Evolutionary conservation across 2,888 invertebrate genomes (phyloP), one percentile per base, ranked within the genome.

Genomic region (Celastrina argiolus): DNA sequence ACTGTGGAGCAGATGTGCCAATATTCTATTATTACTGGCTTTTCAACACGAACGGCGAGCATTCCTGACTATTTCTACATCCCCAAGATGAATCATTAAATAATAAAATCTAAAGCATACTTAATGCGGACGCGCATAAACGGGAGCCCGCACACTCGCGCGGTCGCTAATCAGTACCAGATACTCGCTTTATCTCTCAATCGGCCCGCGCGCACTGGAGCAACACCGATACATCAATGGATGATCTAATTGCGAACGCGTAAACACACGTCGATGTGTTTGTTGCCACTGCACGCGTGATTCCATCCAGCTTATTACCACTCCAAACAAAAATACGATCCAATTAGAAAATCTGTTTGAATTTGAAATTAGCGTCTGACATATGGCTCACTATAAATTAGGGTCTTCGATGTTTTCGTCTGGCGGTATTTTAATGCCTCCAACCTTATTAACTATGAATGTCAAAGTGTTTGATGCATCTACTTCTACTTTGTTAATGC

Each of bases 1-100:
- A 87, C 80, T 81, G 79, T 83, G 81, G 80, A 83, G 87, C 86
- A 88, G 87, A 90, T 88, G 88, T 88, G 87, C 89, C 87, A 88
- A 88, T 88, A 87, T 87, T 87, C 88, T 90, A 89, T 90, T 91
- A 90, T 90, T 88, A 87, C 88, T 87, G 83, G 85, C 84, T 85
- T 91, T 90, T 88, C 90, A 84, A 78, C 85, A 78, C 83, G 83
- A 82, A 85, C 85, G 79, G 81, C 83, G 81, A 85, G 82, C 88
- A 89, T 88, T 90, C 89, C 88, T 80, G 81, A 88, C 90, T 90
- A 89, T 90, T 91, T 90, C 90, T 85, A 91, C 86, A 91, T 85
- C 86, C 88, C 87, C 85, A 85, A 88, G 88, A 89, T 91, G 91
- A 91, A 87, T 91, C 91, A 91, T 90, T 91, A 90, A 90, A 90